These are phyloP conservation scores for Pemphigus obesinymphae DNA, from an alignment of 1,140 invertebrate genomes.

Conservation along the genomic window DNA sequence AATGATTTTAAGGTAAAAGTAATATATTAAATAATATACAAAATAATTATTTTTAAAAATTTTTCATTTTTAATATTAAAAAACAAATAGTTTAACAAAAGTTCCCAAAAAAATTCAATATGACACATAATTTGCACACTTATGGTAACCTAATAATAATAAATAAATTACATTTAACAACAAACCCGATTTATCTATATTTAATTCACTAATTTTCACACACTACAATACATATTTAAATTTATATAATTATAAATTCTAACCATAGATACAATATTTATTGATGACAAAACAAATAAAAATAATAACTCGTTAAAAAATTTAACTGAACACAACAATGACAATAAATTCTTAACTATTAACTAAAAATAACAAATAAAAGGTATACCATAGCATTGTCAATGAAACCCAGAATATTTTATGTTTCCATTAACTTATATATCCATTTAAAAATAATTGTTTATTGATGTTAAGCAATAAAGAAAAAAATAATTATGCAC, in stretches of 20 bases:
- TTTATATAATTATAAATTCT: not conserved
- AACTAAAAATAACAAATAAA: not conserved
- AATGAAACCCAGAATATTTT: not conserved
- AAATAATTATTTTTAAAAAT: not conserved
- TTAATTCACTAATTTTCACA: constrained; percentile 19
- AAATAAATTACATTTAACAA: not conserved
- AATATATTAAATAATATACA: not conserved
- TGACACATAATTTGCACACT: not conserved
- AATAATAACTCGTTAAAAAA: not conserved
- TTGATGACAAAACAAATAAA: not conserved
- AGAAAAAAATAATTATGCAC: not conserved
- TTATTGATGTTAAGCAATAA: not conserved
- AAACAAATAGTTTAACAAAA: constrained; percentile 12
- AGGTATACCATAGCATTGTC: not conserved
- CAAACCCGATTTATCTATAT: not conserved
- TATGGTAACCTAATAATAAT: not conserved
- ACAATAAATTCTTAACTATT: not conserved
- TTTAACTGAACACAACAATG: constrained; percentile 21
- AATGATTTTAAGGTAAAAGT: not conserved
- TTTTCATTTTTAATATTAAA: not conserved
- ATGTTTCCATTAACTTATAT: not conserved
- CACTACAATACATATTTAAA: not conserved
- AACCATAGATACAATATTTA: not conserved
- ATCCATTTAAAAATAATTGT: not conserved
- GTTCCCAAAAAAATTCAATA: not conserved